Evolutionary conservation across 2,797 vertebrate genomes (phyloP).

Genomic region (Parambassis ranga): DNA sequence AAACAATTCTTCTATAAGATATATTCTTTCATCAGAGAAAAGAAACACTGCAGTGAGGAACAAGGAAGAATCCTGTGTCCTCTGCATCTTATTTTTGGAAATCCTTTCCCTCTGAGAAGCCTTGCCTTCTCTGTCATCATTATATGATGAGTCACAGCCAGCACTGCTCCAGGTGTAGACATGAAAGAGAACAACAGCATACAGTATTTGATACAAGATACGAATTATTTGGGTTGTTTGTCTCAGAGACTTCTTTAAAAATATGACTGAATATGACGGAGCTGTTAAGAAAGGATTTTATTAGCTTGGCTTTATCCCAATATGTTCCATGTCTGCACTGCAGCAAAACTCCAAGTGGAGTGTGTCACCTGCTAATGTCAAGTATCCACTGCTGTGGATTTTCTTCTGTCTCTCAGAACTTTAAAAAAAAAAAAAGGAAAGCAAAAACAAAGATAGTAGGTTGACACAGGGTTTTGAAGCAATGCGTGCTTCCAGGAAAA

Average conservation of each 20-base stretch:
- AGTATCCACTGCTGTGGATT: background rate
- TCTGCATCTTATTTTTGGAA: conserved; percentile 48
- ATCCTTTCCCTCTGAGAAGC: conserved; percentile 27
- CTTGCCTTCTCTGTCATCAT: conserved; percentile 44
- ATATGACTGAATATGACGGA: background rate
- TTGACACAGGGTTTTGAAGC: no score
- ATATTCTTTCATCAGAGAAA: background rate
- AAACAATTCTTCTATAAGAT: conserved; percentile 12
- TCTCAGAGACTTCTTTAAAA: background rate
- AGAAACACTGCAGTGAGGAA: conserved; percentile 60
- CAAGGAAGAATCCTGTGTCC: conserved; percentile 27
- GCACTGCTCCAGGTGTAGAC: conserved; percentile 37
- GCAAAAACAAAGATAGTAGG: background rate
- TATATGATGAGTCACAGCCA: conserved; percentile 33
- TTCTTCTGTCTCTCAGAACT: background rate
- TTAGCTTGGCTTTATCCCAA: background rate
- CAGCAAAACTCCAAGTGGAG: background rate
- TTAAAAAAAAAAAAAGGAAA: background rate
- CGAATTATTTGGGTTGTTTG: background rate
- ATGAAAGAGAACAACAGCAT: background rate
- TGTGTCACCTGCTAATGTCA: background rate
- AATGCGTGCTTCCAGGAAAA: no score
- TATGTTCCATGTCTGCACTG: no score
- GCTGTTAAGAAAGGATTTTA: background rate
- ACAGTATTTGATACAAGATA: background rate